Evolutionary conservation across 2,888 invertebrate genomes (phyloP).

Genomic region (Standfussiana lucernea): DNA sequence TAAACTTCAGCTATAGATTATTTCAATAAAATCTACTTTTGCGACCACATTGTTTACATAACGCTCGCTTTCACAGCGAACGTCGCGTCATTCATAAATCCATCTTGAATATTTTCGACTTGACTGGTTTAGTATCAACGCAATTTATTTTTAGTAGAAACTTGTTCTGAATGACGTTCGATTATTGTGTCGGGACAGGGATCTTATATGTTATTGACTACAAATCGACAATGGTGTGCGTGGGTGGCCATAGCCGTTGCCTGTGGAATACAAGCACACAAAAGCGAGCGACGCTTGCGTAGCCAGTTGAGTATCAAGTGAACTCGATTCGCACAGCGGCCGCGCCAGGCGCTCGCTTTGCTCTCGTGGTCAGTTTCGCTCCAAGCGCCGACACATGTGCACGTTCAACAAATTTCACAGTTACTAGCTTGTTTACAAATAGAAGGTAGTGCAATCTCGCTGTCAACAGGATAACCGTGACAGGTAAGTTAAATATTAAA

Average conservation of each 20-base stretch:
- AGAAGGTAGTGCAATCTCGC: constrained; percentile 79
- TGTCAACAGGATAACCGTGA: constrained; percentile 82
- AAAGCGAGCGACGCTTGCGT: constrained; percentile 61
- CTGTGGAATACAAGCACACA: constrained; percentile 64
- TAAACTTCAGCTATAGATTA: constrained; percentile 15
- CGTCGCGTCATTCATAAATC: constrained; percentile 48
- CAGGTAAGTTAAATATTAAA: constrained; percentile 83
- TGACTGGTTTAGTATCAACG: constrained; percentile 7
- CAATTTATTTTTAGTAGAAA: constrained; percentile 21
- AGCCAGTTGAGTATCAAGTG: constrained; percentile 74
- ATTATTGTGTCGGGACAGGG: constrained; percentile 39
- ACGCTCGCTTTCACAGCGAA: constrained; percentile 77
- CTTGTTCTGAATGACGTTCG: constrained; percentile 22
- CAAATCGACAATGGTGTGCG: constrained; percentile 64
- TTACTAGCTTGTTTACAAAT: constrained; percentile 84
- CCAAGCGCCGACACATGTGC: constrained; percentile 76
- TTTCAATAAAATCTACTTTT: constrained; percentile 52
- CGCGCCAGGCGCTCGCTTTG: constrained; percentile 65
- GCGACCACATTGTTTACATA: constrained; percentile 75
- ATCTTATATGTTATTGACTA: constrained; percentile 62
- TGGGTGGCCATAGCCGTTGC: constrained; percentile 71
- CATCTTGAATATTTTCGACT: constrained; percentile 17
- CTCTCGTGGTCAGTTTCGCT: constrained; percentile 79
- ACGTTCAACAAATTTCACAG: constrained; percentile 71
- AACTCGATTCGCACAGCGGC: constrained; percentile 82